Evolutionary conservation across 1,140 invertebrate species (phyloP).

Genomic region (Panagrolaimus sp.): DNA sequence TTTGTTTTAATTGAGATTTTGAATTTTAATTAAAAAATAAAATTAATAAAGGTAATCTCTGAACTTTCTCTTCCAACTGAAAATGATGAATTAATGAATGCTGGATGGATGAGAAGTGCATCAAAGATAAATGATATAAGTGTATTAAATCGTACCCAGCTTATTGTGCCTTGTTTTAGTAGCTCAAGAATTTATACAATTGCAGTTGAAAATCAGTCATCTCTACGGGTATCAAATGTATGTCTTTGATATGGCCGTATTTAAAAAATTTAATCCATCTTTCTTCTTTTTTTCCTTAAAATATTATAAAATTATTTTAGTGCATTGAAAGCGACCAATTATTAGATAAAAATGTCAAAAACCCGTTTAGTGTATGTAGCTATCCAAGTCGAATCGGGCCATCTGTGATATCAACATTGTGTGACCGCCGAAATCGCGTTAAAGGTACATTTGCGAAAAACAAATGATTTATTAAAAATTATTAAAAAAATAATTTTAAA

Average conservation of each 20-base stretch:
- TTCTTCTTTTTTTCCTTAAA: too few species aligned
- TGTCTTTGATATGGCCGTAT: slow-evolving; percentile 23
- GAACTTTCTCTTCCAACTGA: slow-evolving; percentile 20
- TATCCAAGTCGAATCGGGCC: not conserved
- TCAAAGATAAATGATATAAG: slow-evolving; percentile 19
- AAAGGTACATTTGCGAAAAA: not conserved
- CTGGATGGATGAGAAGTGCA: slow-evolving; percentile 25
- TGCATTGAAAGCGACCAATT: slow-evolving; percentile 70
- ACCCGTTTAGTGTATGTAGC: slow-evolving; percentile 6
- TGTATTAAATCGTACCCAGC: slow-evolving; percentile 2
- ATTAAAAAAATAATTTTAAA: not conserved
- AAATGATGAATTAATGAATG: slow-evolving; percentile 35
- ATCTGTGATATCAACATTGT: not conserved
- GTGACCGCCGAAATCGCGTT: not conserved
- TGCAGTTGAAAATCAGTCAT: slow-evolving; percentile 30
- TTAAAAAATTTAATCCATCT: slow-evolving; percentile 61
- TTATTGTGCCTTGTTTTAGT: slow-evolving; percentile 39
- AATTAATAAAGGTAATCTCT: slow-evolving; percentile 25
- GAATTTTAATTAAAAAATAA: not conserved
- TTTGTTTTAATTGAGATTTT: slow-evolving; percentile 7
- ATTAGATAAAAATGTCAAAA: not conserved
- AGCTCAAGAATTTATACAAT: slow-evolving; percentile 39
- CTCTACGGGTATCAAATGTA: not conserved
- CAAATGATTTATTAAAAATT: not conserved
- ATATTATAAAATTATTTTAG: slow-evolving; percentile 72